Evolutionary conservation across 1,140 invertebrate species (phyloP), one percentile per base, ranked within the genome.

Genomic region (Rhagoletis zephyria): DNA sequence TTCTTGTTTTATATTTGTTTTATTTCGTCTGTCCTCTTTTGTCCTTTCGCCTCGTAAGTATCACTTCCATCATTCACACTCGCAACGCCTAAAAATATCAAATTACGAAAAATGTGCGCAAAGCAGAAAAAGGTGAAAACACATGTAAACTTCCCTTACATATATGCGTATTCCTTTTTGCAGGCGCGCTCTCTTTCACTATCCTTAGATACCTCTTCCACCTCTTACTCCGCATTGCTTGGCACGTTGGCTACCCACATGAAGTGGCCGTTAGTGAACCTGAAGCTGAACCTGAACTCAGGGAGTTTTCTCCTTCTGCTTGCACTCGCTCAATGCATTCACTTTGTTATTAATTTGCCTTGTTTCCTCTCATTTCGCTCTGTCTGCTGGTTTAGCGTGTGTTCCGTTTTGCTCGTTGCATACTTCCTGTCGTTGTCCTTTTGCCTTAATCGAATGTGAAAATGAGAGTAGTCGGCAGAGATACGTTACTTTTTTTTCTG

Each of bases 401-500:
- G 45, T 10, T 81, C n/a, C 74, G 7, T 30, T 81, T 81, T 30
- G 48, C 12, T 30, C 48, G 10, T 56, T 30, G 48, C 19, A 12
- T 19, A 56, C 30, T 56, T 81, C 74, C 74, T 59, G 48, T 81
- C 74, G 51, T 59, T 81, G 74, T 81, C 74, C 45, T 81, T 59
- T 59, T 59, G 48, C 74, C n/a, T 81, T 56, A 14, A 4, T 3
- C 51, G 51, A 56, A 56, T 56, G 51, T 7, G 51, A 56, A 56
- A 56, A 56, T 81, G 3, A 30, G 67, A 6, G 40, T 74, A 42
- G 9, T 16, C 42, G n/a, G 4, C 5, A 16, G 45, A 9, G 6
- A n/a, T 81, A 59, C 74, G 74, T 81, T 81, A 81, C 74, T 81
- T 81, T 67, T 81, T 48, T 81, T 81, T 67, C 56, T 56, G 5